These are phyloP conservation scores for Meriones unguiculatus DNA, from an alignment of 2,113 vertebrate genomes.

Conservation along the genomic window DNA sequence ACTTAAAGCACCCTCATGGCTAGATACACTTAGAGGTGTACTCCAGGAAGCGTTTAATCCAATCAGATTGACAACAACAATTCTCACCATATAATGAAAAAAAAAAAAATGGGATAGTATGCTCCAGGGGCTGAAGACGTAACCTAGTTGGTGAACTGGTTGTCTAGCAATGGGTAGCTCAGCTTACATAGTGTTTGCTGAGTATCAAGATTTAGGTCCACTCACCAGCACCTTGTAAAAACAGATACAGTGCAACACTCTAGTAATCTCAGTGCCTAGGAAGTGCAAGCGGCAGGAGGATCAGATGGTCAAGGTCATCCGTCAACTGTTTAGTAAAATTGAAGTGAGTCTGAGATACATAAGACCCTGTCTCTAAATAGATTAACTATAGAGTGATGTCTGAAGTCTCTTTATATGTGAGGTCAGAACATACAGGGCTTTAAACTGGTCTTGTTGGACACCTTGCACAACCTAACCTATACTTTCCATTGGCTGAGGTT, in stretches of 20 bases:
- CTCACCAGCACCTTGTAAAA: not conserved
- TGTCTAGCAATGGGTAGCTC: too few relatives aligned
- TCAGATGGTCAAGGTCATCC: not conserved
- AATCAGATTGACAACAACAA: not conserved
- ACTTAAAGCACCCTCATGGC: not conserved
- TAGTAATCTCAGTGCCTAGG: not conserved
- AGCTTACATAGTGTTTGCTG: too few relatives aligned
- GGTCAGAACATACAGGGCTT: not conserved
- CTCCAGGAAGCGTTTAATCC: not conserved
- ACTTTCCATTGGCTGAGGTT: not conserved
- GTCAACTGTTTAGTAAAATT: not conserved
- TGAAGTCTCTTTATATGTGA: not conserved
- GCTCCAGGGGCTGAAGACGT: not conserved
- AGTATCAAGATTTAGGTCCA: not conserved
- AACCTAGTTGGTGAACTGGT: not conserved
- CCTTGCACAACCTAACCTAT: not conserved
- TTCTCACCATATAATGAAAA: not conserved
- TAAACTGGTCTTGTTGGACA: not conserved
- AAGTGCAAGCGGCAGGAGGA: too few relatives aligned
- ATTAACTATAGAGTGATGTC: not conserved
- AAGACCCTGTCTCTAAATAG: not conserved
- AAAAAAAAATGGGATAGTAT: not conserved
- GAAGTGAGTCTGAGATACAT: not conserved
- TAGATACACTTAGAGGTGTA: not conserved
- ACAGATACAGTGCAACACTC: not conserved